Conservation (phyloP, 2,113 vertebrate species). For the Pitta sordida region DNA sequence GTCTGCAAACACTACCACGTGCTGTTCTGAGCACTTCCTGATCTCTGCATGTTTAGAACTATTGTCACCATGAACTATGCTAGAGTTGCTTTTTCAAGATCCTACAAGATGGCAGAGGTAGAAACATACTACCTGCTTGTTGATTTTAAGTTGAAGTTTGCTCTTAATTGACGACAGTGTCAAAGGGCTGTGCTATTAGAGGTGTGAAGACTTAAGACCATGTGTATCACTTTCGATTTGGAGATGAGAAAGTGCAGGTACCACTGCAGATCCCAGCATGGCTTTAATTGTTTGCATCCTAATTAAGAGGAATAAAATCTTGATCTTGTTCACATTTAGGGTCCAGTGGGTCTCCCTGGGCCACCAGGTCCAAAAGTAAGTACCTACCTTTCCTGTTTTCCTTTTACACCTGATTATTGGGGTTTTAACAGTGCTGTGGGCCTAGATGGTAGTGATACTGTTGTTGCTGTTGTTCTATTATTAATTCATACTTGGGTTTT, state of each 20-base stretch:
- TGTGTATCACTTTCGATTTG: neutral
- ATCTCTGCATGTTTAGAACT: neutral
- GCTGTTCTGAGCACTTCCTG: neutral
- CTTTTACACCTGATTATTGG: neutral
- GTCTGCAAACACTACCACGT: neutral
- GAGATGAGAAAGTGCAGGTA: neutral
- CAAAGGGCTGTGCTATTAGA: neutral
- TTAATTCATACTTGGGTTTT: neutral
- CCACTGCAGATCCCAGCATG: neutral
- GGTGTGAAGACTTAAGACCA: neutral
- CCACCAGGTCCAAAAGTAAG: slow-evolving; percentile 82
- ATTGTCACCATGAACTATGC: neutral
- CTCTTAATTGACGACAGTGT: neutral
- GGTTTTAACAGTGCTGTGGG: neutral
- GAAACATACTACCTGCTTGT: neutral
- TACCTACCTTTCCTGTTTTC: neutral
- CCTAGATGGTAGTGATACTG: neutral
- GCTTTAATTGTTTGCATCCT: neutral
- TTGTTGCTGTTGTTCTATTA: neutral
- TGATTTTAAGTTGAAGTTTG: neutral
- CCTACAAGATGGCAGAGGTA: neutral
- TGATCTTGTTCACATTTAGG: slow-evolving; percentile 68
- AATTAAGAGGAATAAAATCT: slow-evolving; percentile 13
- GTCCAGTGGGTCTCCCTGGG: slow-evolving; percentile 77
- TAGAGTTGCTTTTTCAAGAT: neutral